Evolutionary conservation across 2,888 invertebrate genomes (phyloP).

Genomic region (Cataglyphis livida): DNA sequence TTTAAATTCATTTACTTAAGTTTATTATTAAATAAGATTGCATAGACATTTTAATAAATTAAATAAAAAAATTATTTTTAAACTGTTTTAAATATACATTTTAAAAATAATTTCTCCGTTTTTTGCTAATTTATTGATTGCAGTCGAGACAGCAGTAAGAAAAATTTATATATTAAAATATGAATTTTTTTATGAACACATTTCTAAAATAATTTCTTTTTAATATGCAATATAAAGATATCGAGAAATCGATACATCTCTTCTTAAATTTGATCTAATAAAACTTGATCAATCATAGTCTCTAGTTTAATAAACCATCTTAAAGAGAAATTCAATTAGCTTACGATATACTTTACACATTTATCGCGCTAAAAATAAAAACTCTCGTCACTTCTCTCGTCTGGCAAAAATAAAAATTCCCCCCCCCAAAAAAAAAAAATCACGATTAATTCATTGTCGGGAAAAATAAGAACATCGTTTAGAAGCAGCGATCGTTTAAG

Average conservation of each 20-base stretch:
- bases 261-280: background rate
- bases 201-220: background rate
- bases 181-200: background rate
- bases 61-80: background rate
- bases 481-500: constrained; percentile 32
- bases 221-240: background rate
- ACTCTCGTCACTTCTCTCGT: constrained; percentile 4
- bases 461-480: constrained; percentile 16
- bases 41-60: background rate
- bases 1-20: background rate
- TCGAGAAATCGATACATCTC: background rate
- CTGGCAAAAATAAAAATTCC: background rate
- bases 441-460: constrained; percentile 13
- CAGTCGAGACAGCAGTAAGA: too few species aligned
- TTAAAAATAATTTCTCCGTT: background rate
- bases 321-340: constrained; percentile 9
- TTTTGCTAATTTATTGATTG: too few species aligned
- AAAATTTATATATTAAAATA: background rate
- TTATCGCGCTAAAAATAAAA: constrained; percentile 5
- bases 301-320: background rate
- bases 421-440: background rate
- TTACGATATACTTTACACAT: background rate
- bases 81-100: background rate
- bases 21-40: background rate
- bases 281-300: background rate